Conservation (phyloP, 30 jellyfish, hydroid and myxozoan genomes). For the Aurelia aurita region DNA sequence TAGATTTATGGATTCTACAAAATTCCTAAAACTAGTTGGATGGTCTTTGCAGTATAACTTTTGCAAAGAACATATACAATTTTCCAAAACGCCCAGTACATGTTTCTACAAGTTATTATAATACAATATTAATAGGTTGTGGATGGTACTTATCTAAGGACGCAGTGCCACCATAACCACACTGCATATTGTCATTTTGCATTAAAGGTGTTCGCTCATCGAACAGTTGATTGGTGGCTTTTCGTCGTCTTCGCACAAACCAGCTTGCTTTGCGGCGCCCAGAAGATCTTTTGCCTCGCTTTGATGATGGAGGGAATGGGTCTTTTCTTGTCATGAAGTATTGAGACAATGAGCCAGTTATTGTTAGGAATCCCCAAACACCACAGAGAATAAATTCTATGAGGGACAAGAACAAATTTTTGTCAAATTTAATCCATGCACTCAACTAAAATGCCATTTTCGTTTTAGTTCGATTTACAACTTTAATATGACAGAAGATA, state of each 20-base stretch:
- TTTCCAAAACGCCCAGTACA: no score
- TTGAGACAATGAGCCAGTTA: constrained; percentile 49
- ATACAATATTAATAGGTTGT: constrained; percentile 3
- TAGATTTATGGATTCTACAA: no score
- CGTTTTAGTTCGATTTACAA: no score
- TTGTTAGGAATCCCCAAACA: constrained; percentile 48
- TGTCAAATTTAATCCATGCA: neutral
- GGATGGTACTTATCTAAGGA: neutral
- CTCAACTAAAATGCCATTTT: no score
- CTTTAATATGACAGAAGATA: no score
- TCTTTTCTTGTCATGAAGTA: constrained; percentile 39
- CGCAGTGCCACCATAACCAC: neutral
- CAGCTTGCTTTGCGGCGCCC: neutral
- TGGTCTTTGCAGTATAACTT: no score
- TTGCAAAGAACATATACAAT: no score
- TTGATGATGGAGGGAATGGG: constrained; percentile 30
- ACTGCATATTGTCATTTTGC: neutral
- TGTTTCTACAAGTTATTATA: neutral
- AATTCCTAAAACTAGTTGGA: no score
- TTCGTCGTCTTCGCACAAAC: constrained; percentile 7
- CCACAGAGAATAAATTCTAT: constrained; percentile 62
- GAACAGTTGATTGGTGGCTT: neutral
- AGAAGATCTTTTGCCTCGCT: constrained; percentile 18
- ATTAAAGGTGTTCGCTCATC: constrained; percentile 59
- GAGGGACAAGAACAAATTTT: neutral